phyloP scores from a whole-genome alignment of 2,797 vertebrate species.

The Acanthurus lineatus region DNA sequence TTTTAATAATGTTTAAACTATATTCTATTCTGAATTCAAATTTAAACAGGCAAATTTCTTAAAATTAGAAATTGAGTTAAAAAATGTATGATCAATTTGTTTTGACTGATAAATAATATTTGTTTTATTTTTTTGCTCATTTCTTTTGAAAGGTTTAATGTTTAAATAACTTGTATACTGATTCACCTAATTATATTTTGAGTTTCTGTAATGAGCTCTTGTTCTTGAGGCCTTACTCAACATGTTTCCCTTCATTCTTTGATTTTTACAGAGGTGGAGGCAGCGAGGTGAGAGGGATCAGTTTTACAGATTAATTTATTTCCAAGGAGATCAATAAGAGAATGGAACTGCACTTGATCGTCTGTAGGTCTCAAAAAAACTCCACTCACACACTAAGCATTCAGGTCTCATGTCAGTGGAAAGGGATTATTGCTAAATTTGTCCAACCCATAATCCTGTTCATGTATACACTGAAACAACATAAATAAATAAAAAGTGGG shows the following conservation, averaged over 20 bases:
- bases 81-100: background rate
- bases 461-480: background rate
- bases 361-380: conserved; percentile 15
- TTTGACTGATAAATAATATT: background rate
- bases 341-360: conserved; percentile 20
- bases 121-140: background rate
- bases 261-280: background rate
- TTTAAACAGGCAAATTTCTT: background rate
- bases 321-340: background rate
- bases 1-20: background rate
- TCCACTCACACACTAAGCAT: background rate
- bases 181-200: background rate
- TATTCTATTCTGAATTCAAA: background rate
- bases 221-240: background rate
- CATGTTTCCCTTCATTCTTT: conserved; percentile 5
- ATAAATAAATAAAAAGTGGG: no score
- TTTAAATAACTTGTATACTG: background rate
- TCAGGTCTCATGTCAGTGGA: background rate
- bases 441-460: background rate
- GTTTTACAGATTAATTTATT: background rate
- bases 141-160: background rate
- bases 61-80: background rate
- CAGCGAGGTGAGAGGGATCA: background rate
- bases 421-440: background rate
- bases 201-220: background rate